Base-by-base conservation (phyloP, 2,888 invertebrate species). In the Cinara cedri region DNA sequence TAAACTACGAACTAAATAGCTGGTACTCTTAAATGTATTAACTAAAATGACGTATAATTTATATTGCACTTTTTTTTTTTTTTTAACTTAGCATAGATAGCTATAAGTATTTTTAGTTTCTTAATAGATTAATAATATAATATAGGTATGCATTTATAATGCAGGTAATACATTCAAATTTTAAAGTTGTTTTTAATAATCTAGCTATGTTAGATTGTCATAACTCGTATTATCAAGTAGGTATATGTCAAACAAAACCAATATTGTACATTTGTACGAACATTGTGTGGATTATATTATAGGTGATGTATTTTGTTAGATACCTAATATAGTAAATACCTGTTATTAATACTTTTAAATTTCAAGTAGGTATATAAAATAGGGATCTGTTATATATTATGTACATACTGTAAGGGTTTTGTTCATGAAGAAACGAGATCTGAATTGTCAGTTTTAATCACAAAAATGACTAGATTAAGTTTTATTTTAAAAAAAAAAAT, bases 131-230 rank as follows among this genome's bases (percentile, higher is more conserved):
- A 49, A 46, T 55, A 57, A 26, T 72, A 72, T 57, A n/a, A 44
- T 34, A 63, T 42, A 34, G 3, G 34, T 34, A 34, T 34, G 34
- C 34, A 34, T 34, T 34, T 34, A n/a, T 34, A 34, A 34, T 6
- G n/a, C n/a, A n/a, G n/a, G 34, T 34, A 11, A 74, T 63, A 54
- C 49, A 51, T 63, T 74, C 3, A 51, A 74, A 74, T 54, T 34
- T 63, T 21, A 74, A 63, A 63, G 42, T 21, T 24, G 63, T 74
- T 74, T 74, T 51, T 63, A 54, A 42, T 72, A 72, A 62, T 60
- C 76, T 78, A 78, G 57, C 57, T 68, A 78, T 60, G 76, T 70
- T 68, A 78, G 76, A 78, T 78, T 78, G 76, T 78, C 76, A 78
- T 54, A 78, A 78, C 74, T 63, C n/a, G 46, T 60, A 72, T 9